Base-by-base conservation (phyloP, 2,113 vertebrate genomes). In the Dasypus novemcinctus region DNA sequence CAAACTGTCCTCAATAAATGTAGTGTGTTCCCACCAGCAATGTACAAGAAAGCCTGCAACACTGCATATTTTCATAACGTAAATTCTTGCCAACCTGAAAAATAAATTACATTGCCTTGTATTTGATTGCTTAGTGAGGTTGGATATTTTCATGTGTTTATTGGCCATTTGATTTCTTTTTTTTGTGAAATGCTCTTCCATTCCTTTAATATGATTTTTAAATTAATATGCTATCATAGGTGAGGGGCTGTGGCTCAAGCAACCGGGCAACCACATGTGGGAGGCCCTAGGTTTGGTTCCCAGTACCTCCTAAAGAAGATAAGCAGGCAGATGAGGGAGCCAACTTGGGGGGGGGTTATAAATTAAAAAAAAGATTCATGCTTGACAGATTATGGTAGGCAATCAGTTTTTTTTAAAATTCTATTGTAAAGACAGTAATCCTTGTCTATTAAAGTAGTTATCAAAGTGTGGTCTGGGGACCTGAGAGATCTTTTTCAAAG, bases 111-210 rank as follows among this genome's bases (percentile, higher is more conserved):
- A 15, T 23, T 80, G 29, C 27, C 12, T 71, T 92, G 33, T 49
- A 80, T 74, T 83, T 72, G 90, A 93, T 46, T 76, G 52, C 23
- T 84, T 46, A 64, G 13, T 66, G 61, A 92, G 31, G 29, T 0
- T 64, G 41, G n/a, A 38, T 88, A 27, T 87, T 90, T 79, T 80
- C 59, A 31, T 25, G 12, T 54, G 27, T 78, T 93, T 89, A 49
- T 87, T 41, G 75, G 38, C 10, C 29, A 87, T 41, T 31, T 41
- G 29, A 64, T 66, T 87, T 80, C 36, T 74, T 20, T 46, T 46
- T 93, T 81, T 59, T 69, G 33, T 84, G 64, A 91, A 91, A 46
- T 92, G 79, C 20, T 8, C 59, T 83, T 86, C 84, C 46, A 57
- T 12, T 74, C 38, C 78, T 81, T 90, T 64, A 68, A 31, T 41